These are phyloP conservation scores for Hermatobates lingyangjiaoensis DNA, from an alignment of 1,140 invertebrate species.

Conservation along the genomic window DNA sequence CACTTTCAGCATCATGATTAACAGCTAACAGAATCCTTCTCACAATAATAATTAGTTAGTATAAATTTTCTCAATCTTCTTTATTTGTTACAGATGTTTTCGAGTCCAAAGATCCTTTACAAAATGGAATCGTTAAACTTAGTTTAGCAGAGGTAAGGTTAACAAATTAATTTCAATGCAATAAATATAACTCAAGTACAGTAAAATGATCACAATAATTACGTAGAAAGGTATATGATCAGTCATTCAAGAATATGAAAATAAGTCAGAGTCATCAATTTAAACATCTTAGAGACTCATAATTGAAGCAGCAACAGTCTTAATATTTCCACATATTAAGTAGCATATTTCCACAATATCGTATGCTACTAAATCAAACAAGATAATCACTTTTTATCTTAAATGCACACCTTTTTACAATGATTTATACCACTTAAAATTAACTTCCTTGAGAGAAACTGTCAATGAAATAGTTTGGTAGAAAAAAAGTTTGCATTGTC, in stretches of 20 bases:
- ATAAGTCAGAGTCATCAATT: not conserved
- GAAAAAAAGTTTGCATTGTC: too few relatives aligned
- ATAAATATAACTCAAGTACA: constrained; percentile 6
- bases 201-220: not conserved
- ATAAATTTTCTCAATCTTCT: constrained; percentile 5
- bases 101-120: constrained; percentile 59
- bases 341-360: too few relatives aligned
- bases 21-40: not conserved
- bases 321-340: not conserved
- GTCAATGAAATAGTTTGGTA: too few relatives aligned
- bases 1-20: not conserved
- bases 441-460: too few relatives aligned
- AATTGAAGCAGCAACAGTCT: not conserved
- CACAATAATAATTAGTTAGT: not conserved
- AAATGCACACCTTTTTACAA: too few relatives aligned
- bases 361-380: too few relatives aligned
- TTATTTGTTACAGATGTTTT: constrained; percentile 43
- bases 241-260: not conserved
- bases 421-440: too few relatives aligned
- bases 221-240: not conserved
- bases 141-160: constrained; percentile 61
- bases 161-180: constrained; percentile 16
- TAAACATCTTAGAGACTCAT: not conserved
- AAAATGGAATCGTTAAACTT: constrained; percentile 63
- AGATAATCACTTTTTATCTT: too few relatives aligned